A percentile compares a stretch with the other conserved stretches of the same genome.
phyloP scores from a whole-genome alignment of 1,140 invertebrate species.

The Scaptomyza graminum region DNA sequence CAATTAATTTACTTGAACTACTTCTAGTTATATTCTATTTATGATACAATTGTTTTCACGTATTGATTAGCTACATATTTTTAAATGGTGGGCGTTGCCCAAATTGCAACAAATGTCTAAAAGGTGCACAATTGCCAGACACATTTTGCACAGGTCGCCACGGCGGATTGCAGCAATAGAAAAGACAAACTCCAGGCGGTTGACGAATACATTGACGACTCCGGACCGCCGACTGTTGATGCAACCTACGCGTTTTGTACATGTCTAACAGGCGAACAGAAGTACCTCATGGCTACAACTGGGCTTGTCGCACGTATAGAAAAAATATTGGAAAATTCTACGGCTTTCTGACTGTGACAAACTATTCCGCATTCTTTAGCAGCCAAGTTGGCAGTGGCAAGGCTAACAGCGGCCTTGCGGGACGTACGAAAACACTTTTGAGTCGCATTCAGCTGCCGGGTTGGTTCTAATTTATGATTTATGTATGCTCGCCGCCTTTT shows the following conservation, averaged over 20 bases:
- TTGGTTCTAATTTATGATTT: slow-evolving; percentile 76
- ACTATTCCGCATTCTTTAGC: slow-evolving; percentile 73
- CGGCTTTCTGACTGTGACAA: slow-evolving; percentile 37
- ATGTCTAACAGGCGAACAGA: slow-evolving; percentile 11
- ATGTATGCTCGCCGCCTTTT: slow-evolving; percentile 42
- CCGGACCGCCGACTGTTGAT: slow-evolving; percentile 56
- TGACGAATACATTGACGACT: not conserved
- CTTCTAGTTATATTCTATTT: not conserved
- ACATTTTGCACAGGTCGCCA: slow-evolving; percentile 34
- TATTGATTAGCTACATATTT: slow-evolving; percentile 13
- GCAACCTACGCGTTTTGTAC: slow-evolving; percentile 60
- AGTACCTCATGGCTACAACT: slow-evolving; percentile 17
- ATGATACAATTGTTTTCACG: slow-evolving; percentile 24
- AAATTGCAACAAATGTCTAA: slow-evolving; percentile 51
- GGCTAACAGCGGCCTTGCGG: slow-evolving; percentile 28
- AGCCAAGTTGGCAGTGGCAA: slow-evolving; percentile 2
- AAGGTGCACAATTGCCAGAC: slow-evolving; percentile 45
- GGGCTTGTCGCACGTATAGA: slow-evolving; percentile 22
- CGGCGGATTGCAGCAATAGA: not conserved
- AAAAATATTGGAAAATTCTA: slow-evolving; percentile 13
- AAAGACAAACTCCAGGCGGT: slow-evolving; percentile 23
- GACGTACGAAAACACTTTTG: slow-evolving; percentile 27
- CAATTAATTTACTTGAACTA: too few relatives aligned
- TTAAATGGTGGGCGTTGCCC: slow-evolving; percentile 49
- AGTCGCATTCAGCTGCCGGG: slow-evolving; percentile 52